These are phyloP conservation scores for Fulica atra DNA, from an alignment of 2,113 vertebrate genomes.

Conservation along the genomic window DNA sequence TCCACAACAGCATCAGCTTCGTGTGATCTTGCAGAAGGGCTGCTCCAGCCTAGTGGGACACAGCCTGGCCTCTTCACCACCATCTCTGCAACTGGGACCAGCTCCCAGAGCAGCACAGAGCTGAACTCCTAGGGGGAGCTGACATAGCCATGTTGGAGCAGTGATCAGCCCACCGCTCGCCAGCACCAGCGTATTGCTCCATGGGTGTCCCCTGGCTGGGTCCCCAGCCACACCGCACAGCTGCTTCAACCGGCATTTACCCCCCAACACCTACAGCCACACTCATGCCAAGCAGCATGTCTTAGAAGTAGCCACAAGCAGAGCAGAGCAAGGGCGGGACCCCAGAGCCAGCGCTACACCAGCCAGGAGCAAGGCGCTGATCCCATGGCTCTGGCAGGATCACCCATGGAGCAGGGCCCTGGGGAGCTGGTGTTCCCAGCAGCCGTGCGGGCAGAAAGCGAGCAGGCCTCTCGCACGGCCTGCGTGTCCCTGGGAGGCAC, in stretches of 20 bases:
- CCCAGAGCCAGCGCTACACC: not conserved
- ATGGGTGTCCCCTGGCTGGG: not conserved
- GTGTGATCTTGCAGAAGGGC: not conserved
- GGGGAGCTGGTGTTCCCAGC: accelerated
- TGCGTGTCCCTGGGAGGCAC: accelerated
- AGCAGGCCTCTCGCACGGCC: not conserved
- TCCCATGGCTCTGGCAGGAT: not conserved
- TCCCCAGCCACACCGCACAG: not conserved
- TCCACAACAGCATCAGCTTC: not conserved
- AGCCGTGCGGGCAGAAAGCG: not conserved
- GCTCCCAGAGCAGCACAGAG: not conserved
- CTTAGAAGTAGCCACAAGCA: not conserved
- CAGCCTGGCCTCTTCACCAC: not conserved
- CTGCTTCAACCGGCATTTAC: not conserved
- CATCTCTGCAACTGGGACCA: not conserved
- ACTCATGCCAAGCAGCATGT: not conserved
- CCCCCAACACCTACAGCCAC: not conserved
- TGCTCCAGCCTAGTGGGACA: not conserved
- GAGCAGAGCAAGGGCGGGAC: not conserved
- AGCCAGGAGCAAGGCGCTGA: not conserved
- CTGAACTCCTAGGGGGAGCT: not conserved
- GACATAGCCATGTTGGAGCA: not conserved
- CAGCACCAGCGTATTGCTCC: not conserved
- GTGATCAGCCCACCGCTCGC: not conserved
- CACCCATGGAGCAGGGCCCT: too few relatives aligned